A percentile compares a stretch with the other conserved stretches of the same genome.
Conservation (phyloP, 2,888 invertebrate genomes). For the Agrotis puta region DNA sequence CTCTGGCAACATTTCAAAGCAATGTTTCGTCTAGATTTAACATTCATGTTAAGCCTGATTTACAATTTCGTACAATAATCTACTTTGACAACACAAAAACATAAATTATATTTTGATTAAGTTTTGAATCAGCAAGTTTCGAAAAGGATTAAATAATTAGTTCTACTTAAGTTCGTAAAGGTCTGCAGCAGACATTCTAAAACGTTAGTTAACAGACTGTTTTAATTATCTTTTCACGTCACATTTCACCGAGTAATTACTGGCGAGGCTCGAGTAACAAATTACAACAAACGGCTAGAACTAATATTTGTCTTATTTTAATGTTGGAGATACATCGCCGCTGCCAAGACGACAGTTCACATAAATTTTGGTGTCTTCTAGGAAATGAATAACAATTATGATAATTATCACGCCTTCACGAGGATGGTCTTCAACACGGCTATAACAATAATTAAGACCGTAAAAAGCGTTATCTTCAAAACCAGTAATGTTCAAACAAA, state of each 20-base stretch:
- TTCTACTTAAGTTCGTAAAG: slow-evolving; percentile 63
- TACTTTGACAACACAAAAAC: slow-evolving; percentile 40
- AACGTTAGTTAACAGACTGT: slow-evolving; percentile 64
- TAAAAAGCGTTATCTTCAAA: slow-evolving; percentile 86
- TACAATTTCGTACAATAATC: not conserved
- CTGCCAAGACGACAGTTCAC: slow-evolving; percentile 51
- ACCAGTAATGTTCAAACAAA: slow-evolving; percentile 87
- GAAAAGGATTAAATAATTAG: slow-evolving; percentile 66
- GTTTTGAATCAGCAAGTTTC: slow-evolving; percentile 62
- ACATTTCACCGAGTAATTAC: slow-evolving; percentile 66
- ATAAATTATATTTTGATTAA: slow-evolving; percentile 45
- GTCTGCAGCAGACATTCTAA: slow-evolving; percentile 62
- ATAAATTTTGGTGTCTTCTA: slow-evolving; percentile 74
- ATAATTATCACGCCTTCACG: slow-evolving; percentile 85
- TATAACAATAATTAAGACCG: slow-evolving; percentile 86
- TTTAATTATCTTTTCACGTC: slow-evolving; percentile 67
- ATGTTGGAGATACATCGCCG: slow-evolving; percentile 64
- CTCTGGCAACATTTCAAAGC: slow-evolving; percentile 46
- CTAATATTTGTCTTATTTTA: slow-evolving; percentile 59
- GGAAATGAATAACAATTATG: slow-evolving; percentile 84
- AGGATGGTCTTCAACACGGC: slow-evolving; percentile 77
- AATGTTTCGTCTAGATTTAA: slow-evolving; percentile 24
- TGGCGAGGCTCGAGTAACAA: slow-evolving; percentile 42
- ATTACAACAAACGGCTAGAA: slow-evolving; percentile 52
- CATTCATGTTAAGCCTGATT: slow-evolving; percentile 22